Base-by-base conservation (phyloP, 2,113 vertebrate species). In the Sinosuthora webbiana region DNA sequence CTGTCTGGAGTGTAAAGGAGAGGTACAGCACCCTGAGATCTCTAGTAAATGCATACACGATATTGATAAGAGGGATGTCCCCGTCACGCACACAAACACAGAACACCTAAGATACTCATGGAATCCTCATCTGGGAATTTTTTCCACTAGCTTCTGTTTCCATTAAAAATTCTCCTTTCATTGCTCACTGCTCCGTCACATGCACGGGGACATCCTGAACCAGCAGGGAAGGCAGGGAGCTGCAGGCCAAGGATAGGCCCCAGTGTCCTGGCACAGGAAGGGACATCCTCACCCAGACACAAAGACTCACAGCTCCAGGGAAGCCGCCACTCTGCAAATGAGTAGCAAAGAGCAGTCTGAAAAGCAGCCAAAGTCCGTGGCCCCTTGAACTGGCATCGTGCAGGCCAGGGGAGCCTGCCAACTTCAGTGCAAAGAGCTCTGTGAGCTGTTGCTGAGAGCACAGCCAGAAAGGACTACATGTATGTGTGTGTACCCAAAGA, bases 41-140 rank as follows among this genome's bases (percentile, higher is more conserved):
- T 31, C 41, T 30, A 50, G 22, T 37, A 53, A 77, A 42, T 6
- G 5, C 7, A 6, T 2, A 3, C 10, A 9, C 2, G 0, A 1
- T 47, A 35, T 18, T 0, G 5, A 1, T n/a, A 39, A 37, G 18
- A 10, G 18, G 9, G 23, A 22, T 19, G 37, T 5, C 4, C 15
- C 15, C 30, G 8, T 33, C 50, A 10, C 20, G 25, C 24, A 25
- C 23, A 10, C 9, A 10, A 11, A 12, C 8, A 12, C 2, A 4
- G 13, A 8, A 3, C 1, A 5, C 18, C n/a, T 56, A 10, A 81
- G 30, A 62, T 28, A n/a, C 7, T 60, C 11, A 6, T 6, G 6
- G 25, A 64, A 33, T 33, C 12, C 8, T 47, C 27, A 7, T 18
- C 6, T 33, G 33, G 42, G 23, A 63, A 1, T 35, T 71, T 77